These are phyloP conservation scores for Oreotrochilus melanogaster DNA, from an alignment of 2,113 vertebrate species.

Conservation along the genomic window DNA sequence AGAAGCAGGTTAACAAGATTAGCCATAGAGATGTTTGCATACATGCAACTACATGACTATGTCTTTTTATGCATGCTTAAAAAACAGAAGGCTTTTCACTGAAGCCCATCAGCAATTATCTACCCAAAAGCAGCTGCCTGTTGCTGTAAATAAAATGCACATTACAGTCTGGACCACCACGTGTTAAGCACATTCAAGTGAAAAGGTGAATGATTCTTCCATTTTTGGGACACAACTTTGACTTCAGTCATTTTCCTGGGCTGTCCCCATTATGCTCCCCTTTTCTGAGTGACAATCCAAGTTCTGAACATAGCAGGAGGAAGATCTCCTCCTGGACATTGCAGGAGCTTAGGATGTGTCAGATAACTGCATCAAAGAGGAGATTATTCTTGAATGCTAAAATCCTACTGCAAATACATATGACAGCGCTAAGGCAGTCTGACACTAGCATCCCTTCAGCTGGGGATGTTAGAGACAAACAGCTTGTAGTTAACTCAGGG, in stretches of 20 bases:
- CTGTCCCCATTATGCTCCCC: neutral
- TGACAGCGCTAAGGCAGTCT: constrained; percentile 25
- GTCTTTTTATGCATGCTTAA: neutral
- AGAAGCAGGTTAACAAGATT: neutral
- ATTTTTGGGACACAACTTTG: neutral
- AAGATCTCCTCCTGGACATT: neutral
- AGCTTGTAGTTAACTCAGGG: constrained; percentile 56
- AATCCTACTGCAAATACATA: constrained; percentile 33
- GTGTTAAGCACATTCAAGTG: neutral
- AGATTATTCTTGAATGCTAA: constrained; percentile 12
- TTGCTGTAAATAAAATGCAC: neutral
- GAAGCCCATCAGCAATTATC: neutral
- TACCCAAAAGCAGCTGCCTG: neutral
- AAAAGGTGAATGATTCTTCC: neutral
- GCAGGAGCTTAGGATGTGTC: neutral
- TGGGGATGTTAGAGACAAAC: constrained; percentile 47
- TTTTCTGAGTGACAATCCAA: neutral
- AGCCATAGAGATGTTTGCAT: neutral
- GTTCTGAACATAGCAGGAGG: neutral
- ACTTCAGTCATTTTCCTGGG: neutral
- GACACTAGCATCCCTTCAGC: constrained; percentile 46
- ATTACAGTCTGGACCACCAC: neutral
- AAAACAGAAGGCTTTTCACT: neutral
- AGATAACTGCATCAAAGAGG: constrained; percentile 43
- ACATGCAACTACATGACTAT: neutral